These are phyloP conservation scores for Phrynocephalus versicolor DNA, from an alignment of 2,113 vertebrate genomes.

Conservation along the genomic window DNA sequence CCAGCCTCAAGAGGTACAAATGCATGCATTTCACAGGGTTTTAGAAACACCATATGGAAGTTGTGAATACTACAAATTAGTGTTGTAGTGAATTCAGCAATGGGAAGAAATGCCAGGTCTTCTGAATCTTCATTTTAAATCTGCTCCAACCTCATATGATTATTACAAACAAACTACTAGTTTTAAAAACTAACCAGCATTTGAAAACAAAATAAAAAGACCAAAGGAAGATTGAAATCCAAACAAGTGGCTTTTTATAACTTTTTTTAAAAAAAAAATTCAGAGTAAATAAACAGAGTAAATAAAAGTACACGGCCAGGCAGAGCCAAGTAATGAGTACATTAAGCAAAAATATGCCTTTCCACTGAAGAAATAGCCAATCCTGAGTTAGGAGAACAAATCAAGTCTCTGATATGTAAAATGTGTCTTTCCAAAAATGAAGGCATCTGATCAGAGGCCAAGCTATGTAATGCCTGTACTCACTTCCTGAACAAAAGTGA, in stretches of 20 bases:
- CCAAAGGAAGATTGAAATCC: neutral
- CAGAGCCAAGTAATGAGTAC: too few relatives aligned
- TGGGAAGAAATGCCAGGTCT: neutral
- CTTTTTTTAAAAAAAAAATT: too few relatives aligned
- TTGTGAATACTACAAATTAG: slow-evolving; percentile 24
- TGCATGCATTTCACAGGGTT: slow-evolving; percentile 21
- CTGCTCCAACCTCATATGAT: neutral
- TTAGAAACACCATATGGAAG: slow-evolving; percentile 23
- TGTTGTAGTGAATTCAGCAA: slow-evolving; percentile 1
- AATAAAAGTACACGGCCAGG: too few relatives aligned
- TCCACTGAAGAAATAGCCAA: too few relatives aligned
- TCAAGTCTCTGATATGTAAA: too few relatives aligned
- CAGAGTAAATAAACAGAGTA: too few relatives aligned
- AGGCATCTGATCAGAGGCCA: too few relatives aligned
- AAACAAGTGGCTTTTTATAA: neutral
- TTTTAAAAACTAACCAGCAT: neutral
- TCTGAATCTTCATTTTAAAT: neutral
- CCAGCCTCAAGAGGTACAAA: slow-evolving; percentile 26
- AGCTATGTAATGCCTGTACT: too few relatives aligned
- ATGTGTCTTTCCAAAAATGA: too few relatives aligned
- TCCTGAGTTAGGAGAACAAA: too few relatives aligned
- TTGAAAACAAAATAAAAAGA: neutral
- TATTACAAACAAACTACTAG: neutral
- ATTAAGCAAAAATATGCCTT: too few relatives aligned
- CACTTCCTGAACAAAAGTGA: too few relatives aligned